These are phyloP conservation scores for Drosophila neutralis DNA, from an alignment of 2,888 invertebrate genomes.

Conservation along the genomic window DNA sequence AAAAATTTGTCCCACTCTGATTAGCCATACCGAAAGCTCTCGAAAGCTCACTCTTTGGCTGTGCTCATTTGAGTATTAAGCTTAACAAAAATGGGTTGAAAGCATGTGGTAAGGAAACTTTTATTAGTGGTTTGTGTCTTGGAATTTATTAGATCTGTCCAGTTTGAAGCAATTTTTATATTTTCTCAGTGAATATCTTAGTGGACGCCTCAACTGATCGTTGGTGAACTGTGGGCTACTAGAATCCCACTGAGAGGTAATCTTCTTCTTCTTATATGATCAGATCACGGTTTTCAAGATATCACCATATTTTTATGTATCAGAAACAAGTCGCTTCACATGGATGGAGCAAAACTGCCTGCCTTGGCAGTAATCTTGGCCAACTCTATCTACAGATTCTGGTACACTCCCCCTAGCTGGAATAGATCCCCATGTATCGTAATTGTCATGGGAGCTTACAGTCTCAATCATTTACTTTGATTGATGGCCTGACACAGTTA, in stretches of 20 bases:
- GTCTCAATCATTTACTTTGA: background rate
- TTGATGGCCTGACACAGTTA: background rate
- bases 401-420: background rate
- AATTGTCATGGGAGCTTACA: background rate
- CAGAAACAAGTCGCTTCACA: slow-evolving; percentile 29
- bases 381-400: background rate
- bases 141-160: background rate
- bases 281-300: slow-evolving; percentile 76
- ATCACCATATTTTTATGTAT: slow-evolving; percentile 65
- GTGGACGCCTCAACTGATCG: slow-evolving; percentile 40
- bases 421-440: background rate
- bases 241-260: slow-evolving; percentile 82
- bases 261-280: slow-evolving; percentile 69
- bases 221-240: slow-evolving; percentile 79
- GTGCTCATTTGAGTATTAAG: background rate
- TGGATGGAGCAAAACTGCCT: background rate
- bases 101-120: background rate
- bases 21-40: background rate
- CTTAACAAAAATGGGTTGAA: background rate
- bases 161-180: background rate
- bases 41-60: background rate
- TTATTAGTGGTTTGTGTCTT: background rate
- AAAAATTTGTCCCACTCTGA: background rate
- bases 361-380: background rate
- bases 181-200: background rate